Evolutionary conservation across 37 sponge, comb jelly and placozoan species (phyloP).

Genomic region (Axinella damicornis): DNA sequence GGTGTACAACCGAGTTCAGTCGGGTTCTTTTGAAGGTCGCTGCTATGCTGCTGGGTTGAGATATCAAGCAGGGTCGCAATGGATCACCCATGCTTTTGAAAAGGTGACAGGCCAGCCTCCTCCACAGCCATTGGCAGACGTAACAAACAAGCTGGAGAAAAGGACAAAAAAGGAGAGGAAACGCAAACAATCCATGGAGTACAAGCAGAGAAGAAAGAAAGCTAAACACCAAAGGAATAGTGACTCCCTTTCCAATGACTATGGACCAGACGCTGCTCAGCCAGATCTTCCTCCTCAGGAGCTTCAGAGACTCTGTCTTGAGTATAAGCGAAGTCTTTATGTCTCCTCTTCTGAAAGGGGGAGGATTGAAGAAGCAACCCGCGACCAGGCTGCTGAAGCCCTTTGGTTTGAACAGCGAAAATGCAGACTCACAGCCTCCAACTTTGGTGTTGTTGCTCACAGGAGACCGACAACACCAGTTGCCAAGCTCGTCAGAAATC

Average conservation of each 20-base stretch:
- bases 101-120: background rate
- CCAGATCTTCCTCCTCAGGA: constrained; percentile 12
- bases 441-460: constrained; percentile 11
- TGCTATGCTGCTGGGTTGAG: constrained; percentile 38
- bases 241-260: background rate
- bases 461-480: constrained; percentile 29
- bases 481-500: constrained; percentile 2
- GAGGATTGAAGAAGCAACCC: background rate
- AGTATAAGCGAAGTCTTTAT: background rate
- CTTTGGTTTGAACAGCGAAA: background rate
- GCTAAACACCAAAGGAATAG: background rate
- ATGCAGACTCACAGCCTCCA: constrained; percentile 17
- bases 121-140: background rate
- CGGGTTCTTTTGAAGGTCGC: constrained; percentile 18
- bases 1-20: constrained; percentile 20
- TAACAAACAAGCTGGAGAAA: background rate
- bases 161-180: background rate
- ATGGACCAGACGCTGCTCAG: constrained; percentile 24
- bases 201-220: background rate
- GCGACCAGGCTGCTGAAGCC: background rate
- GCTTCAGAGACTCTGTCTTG: constrained; percentile 6
- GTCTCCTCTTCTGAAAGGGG: background rate
- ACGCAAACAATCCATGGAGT: background rate
- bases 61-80: constrained; percentile 31
- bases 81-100: background rate